Conservation (phyloP, 2,888 invertebrate species). For the Diloba caeruleocephala region DNA sequence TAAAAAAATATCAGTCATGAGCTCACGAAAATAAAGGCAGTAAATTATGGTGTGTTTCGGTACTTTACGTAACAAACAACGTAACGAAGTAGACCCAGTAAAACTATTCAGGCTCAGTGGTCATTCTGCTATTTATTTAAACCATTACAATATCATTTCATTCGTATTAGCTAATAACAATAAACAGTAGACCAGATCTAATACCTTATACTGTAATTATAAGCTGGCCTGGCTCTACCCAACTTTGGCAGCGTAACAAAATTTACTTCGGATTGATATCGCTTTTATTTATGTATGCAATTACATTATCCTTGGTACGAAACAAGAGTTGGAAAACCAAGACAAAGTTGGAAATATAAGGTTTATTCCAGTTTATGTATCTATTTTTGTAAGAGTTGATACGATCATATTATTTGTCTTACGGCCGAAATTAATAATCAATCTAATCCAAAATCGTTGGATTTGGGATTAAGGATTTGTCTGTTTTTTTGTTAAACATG, state of each 20-base stretch:
- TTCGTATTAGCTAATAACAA: not conserved
- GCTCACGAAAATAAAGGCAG: no score
- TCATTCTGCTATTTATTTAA: constrained; percentile 4
- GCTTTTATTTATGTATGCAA: not conserved
- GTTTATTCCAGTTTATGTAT: not conserved
- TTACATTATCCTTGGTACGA: not conserved
- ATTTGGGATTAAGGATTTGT: no score
- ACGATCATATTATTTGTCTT: not conserved
- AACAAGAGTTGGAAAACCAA: no score
- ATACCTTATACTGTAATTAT: not conserved
- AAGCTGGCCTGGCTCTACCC: not conserved
- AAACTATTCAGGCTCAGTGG: not conserved
- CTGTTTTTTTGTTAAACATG: no score
- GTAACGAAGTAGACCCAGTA: no score
- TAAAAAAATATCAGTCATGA: no score
- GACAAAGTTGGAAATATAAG: constrained; percentile 1
- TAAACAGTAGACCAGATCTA: not conserved
- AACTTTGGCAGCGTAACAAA: not conserved
- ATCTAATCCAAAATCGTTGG: no score
- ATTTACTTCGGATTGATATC: constrained; percentile 1
- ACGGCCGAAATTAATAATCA: no score
- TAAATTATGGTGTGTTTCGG: no score
- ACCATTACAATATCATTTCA: not conserved
- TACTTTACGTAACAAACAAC: no score
- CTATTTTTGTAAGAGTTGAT: not conserved